A percentile compares a stretch with the other conserved stretches of the same genome.
phyloP scores from a whole-genome alignment of 1,140 invertebrate genomes.

The Dendroctonus valens region DNA sequence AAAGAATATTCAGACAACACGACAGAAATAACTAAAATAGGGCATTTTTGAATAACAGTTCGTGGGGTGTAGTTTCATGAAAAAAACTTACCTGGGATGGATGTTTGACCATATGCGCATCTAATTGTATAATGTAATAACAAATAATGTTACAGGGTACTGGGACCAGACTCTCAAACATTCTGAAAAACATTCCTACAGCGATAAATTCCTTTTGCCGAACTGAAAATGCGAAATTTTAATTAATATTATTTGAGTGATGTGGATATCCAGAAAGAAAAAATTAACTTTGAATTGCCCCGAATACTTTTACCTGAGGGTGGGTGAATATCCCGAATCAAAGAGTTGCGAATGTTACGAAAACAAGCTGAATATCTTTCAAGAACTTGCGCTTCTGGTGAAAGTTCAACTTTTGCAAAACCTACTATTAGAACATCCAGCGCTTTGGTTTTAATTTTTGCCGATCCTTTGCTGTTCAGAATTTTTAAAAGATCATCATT shows the following conservation, averaged over 20 bases:
- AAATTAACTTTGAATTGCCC: no score
- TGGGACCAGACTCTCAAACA: conserved; percentile 33
- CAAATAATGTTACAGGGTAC: conserved; percentile 28
- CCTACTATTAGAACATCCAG: conserved; percentile 34
- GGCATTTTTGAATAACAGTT: not conserved
- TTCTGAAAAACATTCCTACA: conserved; percentile 38
- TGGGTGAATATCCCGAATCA: conserved; percentile 17
- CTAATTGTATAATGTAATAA: conserved; percentile 29
- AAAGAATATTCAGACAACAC: no score
- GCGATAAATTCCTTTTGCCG: conserved; percentile 34
- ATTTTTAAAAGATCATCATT: conserved; percentile 30
- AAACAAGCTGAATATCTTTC: conserved; percentile 30
- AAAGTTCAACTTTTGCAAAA: conserved; percentile 39
- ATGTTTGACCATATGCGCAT: conserved; percentile 28
- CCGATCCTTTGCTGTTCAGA: conserved; percentile 11
- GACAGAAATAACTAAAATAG: not conserved
- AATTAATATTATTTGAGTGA: not conserved
- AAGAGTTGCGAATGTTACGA: conserved; percentile 17
- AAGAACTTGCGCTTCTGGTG: conserved; percentile 24
- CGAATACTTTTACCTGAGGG: conserved; percentile 28
- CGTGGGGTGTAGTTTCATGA: no score
- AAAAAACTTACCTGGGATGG: conserved; percentile 14
- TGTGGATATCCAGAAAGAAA: not conserved
- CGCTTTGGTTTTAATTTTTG: conserved; percentile 38
- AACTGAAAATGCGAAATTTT: conserved; percentile 35